A percentile compares a stretch with the other conserved stretches of the same genome.
Conservation (phyloP, 2,888 invertebrate species). For the Tipula helvola region DNA sequence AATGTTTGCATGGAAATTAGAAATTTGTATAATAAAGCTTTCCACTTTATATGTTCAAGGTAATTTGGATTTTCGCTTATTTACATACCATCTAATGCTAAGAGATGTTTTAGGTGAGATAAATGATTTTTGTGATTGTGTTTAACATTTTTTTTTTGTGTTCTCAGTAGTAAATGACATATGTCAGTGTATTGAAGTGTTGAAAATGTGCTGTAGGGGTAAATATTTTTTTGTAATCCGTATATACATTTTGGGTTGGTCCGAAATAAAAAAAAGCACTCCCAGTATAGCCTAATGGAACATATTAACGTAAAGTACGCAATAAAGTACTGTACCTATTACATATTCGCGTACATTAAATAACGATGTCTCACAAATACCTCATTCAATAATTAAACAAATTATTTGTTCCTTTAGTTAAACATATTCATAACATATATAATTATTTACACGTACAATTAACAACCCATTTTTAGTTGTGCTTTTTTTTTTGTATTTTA, state of each 20-base stretch:
- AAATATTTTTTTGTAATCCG: not conserved
- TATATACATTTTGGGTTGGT: not conserved
- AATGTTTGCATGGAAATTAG: not conserved
- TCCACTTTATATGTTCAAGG: not conserved
- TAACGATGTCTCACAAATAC: not conserved
- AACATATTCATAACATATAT: not conserved
- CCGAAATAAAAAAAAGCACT: not conserved
- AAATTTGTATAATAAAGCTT: not conserved
- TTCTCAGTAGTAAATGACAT: not conserved
- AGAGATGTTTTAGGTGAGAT: not conserved
- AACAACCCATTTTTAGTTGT: not conserved
- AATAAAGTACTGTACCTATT: not conserved
- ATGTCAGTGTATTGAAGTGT: not conserved
- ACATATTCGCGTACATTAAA: not conserved
- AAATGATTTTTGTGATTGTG: not conserved
- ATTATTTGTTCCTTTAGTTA: not conserved
- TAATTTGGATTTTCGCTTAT: not conserved
- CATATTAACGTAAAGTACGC: not conserved
- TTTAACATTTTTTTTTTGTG: not conserved
- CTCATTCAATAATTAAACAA: not conserved
- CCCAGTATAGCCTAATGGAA: not conserved
- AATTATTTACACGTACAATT: not conserved
- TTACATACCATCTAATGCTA: not conserved
- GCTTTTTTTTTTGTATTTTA: not conserved
- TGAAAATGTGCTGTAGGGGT: not conserved